phyloP scores from a whole-genome alignment of 1,140 invertebrate species.

The Nautilus pompilius region DNA sequence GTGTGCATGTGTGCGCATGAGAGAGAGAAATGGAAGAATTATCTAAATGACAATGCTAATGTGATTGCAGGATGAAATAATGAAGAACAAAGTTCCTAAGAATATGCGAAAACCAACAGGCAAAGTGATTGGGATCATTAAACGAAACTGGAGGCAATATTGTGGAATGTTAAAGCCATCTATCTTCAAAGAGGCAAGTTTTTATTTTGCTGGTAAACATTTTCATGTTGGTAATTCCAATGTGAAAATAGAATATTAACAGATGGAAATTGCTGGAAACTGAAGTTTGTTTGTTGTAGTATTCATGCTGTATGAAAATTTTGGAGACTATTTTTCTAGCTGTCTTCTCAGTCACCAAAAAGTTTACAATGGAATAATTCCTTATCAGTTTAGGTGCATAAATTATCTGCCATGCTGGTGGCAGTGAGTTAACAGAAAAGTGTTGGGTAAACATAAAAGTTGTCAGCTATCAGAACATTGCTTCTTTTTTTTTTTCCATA shows the following conservation, averaged over 20 bases:
- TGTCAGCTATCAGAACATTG: not conserved
- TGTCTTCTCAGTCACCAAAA: too few relatives aligned
- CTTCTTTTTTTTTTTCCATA: conserved; percentile 49
- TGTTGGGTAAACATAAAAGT: too few relatives aligned
- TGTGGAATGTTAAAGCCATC: conserved; percentile 90
- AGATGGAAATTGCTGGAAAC: too few relatives aligned
- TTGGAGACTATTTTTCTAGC: not conserved
- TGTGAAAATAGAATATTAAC: too few relatives aligned
- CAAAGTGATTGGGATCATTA: conserved; percentile 89
- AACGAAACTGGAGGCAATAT: conserved; percentile 83
- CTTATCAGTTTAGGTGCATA: too few relatives aligned
- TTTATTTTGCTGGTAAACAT: not conserved
- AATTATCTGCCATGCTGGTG: too few relatives aligned
- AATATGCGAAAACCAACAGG: conserved; percentile 69
- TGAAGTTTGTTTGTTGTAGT: too few relatives aligned
- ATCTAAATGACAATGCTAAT: not conserved
- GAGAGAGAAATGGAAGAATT: not conserved
- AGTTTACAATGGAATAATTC: too few relatives aligned
- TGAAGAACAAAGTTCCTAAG: conserved; percentile 39
- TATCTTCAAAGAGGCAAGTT: conserved; percentile 68
- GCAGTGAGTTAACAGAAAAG: too few relatives aligned
- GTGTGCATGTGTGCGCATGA: not conserved
- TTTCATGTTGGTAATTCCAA: not conserved
- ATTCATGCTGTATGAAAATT: too few relatives aligned
- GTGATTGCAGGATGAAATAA: conserved; percentile 31